Evolutionary conservation across 2,888 invertebrate genomes (phyloP).

Genomic region (Eupithecia abbreviata): DNA sequence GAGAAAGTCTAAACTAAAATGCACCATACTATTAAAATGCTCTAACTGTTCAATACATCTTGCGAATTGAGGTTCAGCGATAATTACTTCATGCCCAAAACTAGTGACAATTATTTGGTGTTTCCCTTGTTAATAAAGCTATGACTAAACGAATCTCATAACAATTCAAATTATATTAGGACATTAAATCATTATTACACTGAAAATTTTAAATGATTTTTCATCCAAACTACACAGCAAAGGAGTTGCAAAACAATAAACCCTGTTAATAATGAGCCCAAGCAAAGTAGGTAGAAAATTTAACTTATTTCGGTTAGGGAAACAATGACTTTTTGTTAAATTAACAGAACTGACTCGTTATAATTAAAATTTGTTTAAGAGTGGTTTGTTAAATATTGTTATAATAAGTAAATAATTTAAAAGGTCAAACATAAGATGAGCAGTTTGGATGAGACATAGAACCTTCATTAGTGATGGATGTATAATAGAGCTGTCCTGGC

Average conservation of each 20-base stretch:
- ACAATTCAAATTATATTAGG: constrained; percentile 36
- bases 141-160: constrained; percentile 72
- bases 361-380: constrained; percentile 22
- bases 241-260: constrained; percentile 39
- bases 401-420: constrained; percentile 7
- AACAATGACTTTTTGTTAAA: constrained; percentile 9
- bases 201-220: constrained; percentile 67
- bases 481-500: constrained; percentile 83
- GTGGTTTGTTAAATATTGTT: constrained; percentile 34
- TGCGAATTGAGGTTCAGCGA: constrained; percentile 70
- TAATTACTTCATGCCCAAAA: constrained; percentile 80
- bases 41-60: constrained; percentile 51
- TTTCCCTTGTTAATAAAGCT: constrained; percentile 82
- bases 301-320: constrained; percentile 15
- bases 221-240: constrained; percentile 76
- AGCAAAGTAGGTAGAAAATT: constrained; percentile 41
- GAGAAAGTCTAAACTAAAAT: constrained; percentile 80
- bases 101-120: constrained; percentile 73
- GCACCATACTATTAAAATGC: constrained; percentile 73
- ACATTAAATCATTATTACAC: constrained; percentile 34
- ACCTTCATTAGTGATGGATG: constrained; percentile 80
- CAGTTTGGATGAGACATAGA: constrained; percentile 73
- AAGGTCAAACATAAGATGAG: constrained; percentile 46
- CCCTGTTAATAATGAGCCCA: constrained; percentile 32
- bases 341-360: constrained; percentile 8